These are phyloP conservation scores for Apodemia zela DNA, from an alignment of 2,888 invertebrate genomes.

Conservation along the genomic window DNA sequence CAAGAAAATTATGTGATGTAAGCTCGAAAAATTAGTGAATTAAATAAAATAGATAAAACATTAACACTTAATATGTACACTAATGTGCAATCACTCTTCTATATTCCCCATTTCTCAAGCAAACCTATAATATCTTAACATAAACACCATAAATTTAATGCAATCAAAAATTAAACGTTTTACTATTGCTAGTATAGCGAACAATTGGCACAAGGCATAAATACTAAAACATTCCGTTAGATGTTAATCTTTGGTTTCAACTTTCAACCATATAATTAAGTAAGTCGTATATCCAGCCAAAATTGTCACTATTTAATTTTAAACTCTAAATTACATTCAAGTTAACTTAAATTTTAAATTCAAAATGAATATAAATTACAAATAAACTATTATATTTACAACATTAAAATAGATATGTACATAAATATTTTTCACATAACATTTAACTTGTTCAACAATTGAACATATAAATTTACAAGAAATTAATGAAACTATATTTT, in stretches of 20 bases:
- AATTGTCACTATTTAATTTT: conserved; percentile 23
- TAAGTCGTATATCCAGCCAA: conserved; percentile 33
- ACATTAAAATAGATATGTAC: conserved; percentile 71
- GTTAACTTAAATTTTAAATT: conserved; percentile 32
- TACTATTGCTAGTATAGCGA: not conserved
- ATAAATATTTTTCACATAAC: conserved; percentile 60
- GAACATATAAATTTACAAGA: conserved; percentile 32
- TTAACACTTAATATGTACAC: conserved; percentile 4
- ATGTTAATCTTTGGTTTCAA: conserved; percentile 11
- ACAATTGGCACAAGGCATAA: conserved; percentile 5
- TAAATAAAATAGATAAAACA: not conserved
- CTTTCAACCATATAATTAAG: conserved; percentile 51
- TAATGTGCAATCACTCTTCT: not conserved
- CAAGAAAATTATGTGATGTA: not conserved
- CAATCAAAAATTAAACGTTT: conserved; percentile 1
- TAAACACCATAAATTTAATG: not conserved
- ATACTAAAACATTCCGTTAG: not conserved
- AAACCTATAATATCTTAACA: not conserved
- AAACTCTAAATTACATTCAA: conserved; percentile 3
- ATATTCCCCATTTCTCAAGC: not conserved
- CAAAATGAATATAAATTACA: conserved; percentile 47
- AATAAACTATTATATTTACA: conserved; percentile 75
- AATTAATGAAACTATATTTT: conserved; percentile 25
- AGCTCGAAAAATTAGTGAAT: not conserved
- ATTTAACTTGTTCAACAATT: conserved; percentile 58